A percentile compares a stretch with the other conserved stretches of the same genome.
These are phyloP conservation scores for Lutjanus campechanus DNA, from an alignment of 2,797 vertebrate species.

Conservation along the genomic window DNA sequence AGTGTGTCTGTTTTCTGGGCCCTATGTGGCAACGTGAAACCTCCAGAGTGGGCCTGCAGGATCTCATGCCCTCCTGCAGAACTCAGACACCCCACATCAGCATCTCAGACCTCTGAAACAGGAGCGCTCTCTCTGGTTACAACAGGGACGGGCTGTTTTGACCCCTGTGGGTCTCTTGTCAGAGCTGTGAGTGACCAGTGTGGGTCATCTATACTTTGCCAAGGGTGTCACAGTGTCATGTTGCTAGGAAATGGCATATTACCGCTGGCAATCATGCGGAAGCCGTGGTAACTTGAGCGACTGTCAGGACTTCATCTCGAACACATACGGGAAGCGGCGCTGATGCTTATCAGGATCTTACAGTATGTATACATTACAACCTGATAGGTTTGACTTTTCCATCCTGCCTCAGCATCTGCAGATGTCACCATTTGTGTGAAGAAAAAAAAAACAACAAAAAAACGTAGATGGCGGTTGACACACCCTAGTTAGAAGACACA, in stretches of 20 bases:
- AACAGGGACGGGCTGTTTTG: slow-evolving; percentile 50
- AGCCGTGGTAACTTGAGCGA: slow-evolving; percentile 60
- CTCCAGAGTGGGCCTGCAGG: slow-evolving; percentile 39
- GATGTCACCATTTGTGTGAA: not conserved
- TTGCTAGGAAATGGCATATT: slow-evolving; percentile 78
- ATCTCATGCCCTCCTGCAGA: slow-evolving; percentile 53
- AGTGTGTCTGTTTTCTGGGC: slow-evolving; percentile 50
- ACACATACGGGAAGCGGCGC: slow-evolving; percentile 24
- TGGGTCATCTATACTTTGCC: slow-evolving; percentile 75
- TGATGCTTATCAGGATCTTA: slow-evolving; percentile 52
- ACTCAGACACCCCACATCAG: slow-evolving; percentile 46
- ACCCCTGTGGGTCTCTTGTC: slow-evolving; percentile 67
- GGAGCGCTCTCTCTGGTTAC: slow-evolving; percentile 75
- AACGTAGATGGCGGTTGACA: too few species aligned
- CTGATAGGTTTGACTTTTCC: slow-evolving; percentile 24
- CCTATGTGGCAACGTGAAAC: slow-evolving; percentile 62
- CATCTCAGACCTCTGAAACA: slow-evolving; percentile 64
- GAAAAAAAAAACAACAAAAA: too few species aligned
- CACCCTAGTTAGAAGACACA: too few species aligned
- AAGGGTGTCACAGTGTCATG: slow-evolving; percentile 72
- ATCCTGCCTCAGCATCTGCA: not conserved
- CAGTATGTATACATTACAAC: slow-evolving; percentile 27
- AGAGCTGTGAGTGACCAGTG: slow-evolving; percentile 68
- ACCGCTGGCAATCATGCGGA: slow-evolving; percentile 70
- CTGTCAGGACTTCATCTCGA: slow-evolving; percentile 41